Percentiles rank a stretch among this genome's conserved stretches.
These are phyloP conservation scores for Temnothorax unifasciatus DNA, from an alignment of 2,888 invertebrate species.

Conservation along the genomic window DNA sequence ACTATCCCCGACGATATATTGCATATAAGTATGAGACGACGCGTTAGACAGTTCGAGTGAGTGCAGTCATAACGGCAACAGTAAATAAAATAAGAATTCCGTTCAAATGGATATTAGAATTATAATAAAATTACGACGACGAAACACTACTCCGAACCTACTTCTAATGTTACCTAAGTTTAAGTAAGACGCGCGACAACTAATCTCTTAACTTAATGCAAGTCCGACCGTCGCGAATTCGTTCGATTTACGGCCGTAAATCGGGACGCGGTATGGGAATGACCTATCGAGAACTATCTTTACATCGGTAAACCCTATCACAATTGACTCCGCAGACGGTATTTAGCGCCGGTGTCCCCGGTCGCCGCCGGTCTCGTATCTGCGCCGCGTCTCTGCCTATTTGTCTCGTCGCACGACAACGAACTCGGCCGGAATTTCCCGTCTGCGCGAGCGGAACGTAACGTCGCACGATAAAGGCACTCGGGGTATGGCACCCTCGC, in stretches of 20 bases:
- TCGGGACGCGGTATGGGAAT: not conserved
- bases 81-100: slow-evolving; percentile 27
- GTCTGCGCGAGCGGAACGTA: slow-evolving; percentile 54
- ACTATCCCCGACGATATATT: not conserved
- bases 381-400: slow-evolving; percentile 60
- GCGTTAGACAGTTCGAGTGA: not conserved
- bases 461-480: slow-evolving; percentile 68
- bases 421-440: slow-evolving; percentile 68
- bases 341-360: slow-evolving; percentile 54
- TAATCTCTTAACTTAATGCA: not conserved
- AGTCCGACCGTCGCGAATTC: not conserved
- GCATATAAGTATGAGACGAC: not conserved
- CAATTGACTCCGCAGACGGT: slow-evolving; percentile 52
- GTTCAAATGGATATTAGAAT: not conserved
- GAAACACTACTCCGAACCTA: not conserved
- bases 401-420: slow-evolving; percentile 63
- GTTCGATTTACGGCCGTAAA: not conserved
- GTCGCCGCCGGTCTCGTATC: slow-evolving; percentile 56
- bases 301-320: slow-evolving; percentile 45
- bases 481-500: slow-evolving; percentile 61
- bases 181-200: not conserved
- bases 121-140: not conserved
- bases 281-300: slow-evolving; percentile 45
- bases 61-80: not conserved
- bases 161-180: not conserved